These are phyloP conservation scores for Sogatella furcifera DNA, from an alignment of 1,140 invertebrate genomes.

Conservation along the genomic window DNA sequence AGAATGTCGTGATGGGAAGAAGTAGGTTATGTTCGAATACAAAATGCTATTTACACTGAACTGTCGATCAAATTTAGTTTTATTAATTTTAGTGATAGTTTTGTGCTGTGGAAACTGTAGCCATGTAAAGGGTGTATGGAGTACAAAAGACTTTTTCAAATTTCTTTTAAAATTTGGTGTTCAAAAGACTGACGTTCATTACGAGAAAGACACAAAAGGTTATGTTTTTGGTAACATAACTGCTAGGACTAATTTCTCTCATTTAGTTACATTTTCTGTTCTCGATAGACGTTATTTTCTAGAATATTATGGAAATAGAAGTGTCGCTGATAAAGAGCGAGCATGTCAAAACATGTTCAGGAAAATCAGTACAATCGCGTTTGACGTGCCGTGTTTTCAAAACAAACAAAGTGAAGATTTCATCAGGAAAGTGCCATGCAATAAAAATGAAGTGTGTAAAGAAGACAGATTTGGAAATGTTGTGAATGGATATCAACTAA, in stretches of 20 bases:
- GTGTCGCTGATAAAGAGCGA: constrained; percentile 42
- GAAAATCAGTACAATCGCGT: constrained; percentile 68
- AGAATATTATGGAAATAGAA: constrained; percentile 75
- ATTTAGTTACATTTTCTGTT: constrained; percentile 72
- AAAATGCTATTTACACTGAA: neutral
- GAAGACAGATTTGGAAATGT: constrained; percentile 80
- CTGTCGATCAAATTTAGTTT: neutral
- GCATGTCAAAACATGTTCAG: constrained; percentile 80
- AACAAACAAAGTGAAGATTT: constrained; percentile 70
- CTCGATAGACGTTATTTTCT: constrained; percentile 78
- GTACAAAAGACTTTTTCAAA: constrained; percentile 69
- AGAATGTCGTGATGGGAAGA: neutral
- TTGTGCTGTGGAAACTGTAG: constrained; percentile 7
- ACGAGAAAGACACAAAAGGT: constrained; percentile 70
- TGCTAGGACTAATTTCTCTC: constrained; percentile 47
- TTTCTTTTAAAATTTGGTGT: constrained; percentile 93
- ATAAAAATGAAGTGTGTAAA: constrained; percentile 63
- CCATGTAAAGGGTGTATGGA: constrained; percentile 51
- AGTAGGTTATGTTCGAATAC: neutral
- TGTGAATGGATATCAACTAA: constrained; percentile 80
- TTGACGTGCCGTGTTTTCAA: constrained; percentile 63
- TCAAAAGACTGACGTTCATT: constrained; percentile 84
- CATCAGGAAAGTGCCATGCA: constrained; percentile 79
- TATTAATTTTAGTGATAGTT: neutral
- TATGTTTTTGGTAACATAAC: constrained; percentile 94